A percentile compares a stretch with the other conserved stretches of the same genome.
Evolutionary conservation across 2,113 vertebrate genomes (phyloP).

Genomic region (Psittacula cyanocephala): DNA sequence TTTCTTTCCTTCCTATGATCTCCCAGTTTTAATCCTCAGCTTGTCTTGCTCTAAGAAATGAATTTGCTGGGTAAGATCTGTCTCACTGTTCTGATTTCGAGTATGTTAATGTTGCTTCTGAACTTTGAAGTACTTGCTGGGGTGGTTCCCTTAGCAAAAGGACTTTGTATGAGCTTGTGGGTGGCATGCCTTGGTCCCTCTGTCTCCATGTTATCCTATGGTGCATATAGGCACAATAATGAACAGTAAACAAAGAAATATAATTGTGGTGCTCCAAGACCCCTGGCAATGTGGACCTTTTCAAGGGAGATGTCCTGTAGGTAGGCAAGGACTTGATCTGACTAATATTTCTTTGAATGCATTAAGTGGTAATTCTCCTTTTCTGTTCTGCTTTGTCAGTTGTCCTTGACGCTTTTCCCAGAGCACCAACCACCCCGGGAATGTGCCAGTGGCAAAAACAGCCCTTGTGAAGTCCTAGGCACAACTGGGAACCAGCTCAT

Average conservation of each 20-base stretch:
- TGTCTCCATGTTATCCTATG: rapidly evolving
- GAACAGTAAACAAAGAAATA: neutral
- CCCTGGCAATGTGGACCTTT: neutral
- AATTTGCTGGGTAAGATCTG: neutral
- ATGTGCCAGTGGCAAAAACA: neutral
- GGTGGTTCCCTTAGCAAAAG: neutral
- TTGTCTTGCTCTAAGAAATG: neutral
- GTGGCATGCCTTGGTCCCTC: neutral
- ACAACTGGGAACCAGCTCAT: neutral
- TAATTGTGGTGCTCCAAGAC: neutral
- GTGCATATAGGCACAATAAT: neutral
- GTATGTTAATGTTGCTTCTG: neutral
- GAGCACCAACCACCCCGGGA: neutral
- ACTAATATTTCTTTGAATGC: rapidly evolving
- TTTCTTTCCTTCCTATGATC: neutral
- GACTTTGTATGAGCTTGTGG: neutral
- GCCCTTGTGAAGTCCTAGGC: neutral
- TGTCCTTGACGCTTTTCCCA: neutral
- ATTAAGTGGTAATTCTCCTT: neutral
- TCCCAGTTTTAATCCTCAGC: neutral
- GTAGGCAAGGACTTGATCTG: neutral
- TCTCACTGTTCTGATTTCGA: neutral
- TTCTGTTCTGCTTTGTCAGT: neutral
- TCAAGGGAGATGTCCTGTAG: neutral
- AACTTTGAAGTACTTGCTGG: neutral